Evolutionary conservation across 1,140 invertebrate genomes (phyloP), one percentile per base, ranked within the genome.

Genomic region (Lepidotrigona ventralis): DNA sequence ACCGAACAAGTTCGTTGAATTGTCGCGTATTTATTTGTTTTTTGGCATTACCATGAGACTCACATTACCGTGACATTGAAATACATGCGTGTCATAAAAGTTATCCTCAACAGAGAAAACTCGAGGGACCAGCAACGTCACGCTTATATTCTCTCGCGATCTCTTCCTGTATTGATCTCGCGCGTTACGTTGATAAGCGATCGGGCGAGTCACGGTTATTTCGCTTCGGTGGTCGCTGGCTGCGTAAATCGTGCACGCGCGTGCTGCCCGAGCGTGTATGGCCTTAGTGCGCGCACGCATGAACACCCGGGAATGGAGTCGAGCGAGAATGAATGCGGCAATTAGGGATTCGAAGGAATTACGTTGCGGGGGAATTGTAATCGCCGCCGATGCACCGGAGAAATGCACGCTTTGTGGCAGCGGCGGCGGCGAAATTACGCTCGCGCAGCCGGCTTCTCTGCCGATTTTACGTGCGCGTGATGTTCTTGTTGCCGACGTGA

Each of bases 151-250:
- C 75, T 81, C 84, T 81, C 51, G 81, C 53, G 29, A 46, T 33
- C 33, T 33, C 33, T 33, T 33, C 33, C 58, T 39, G 76, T 88
- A 88, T 88, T 86, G 86, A 88, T 86, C 79, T 79, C 73, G 63
- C 39, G n/a, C 23, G 71, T 66, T 26, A 60, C 23, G 71, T 66
- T 26, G 81, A 85, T 85, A 76, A 88, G 83, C 79, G 83, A 88
- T 88, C 79, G 73, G 83, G 83, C 83, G 83, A 72, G 85, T 75
- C 83, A 73, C 46, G 83, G 58, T 85, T 83, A 80, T 85, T 85
- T 88, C 77, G 79, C 39, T 85, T 66, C 66, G 26, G 21, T 69
- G 60, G 68, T 39, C 33, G 6, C 11, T 8, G 39, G 39, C 39
- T 46, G 73, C 19, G 39, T 69, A 71, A 70, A 83, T 79, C 60